Conservation (phyloP, 2,113 vertebrate genomes). For the Pseudonaja textilis region DNA sequence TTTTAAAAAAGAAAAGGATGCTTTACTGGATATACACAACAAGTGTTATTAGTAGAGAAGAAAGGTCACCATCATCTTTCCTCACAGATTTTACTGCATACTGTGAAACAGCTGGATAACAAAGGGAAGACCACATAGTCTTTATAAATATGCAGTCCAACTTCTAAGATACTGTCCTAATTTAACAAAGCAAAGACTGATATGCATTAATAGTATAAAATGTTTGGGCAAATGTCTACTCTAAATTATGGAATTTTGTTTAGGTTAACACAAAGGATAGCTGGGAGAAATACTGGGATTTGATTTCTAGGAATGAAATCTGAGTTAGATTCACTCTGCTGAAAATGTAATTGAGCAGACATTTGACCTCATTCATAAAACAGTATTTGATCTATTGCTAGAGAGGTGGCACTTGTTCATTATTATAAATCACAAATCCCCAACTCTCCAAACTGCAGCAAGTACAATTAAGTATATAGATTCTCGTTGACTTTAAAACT, state of each 20-base stretch:
- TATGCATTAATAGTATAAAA: neutral
- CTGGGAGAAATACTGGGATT: neutral
- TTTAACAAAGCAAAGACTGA: neutral
- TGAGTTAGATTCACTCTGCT: neutral
- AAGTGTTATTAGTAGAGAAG: neutral
- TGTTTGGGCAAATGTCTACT: neutral
- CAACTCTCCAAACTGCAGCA: neutral
- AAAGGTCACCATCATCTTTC: neutral
- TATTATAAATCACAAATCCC: neutral
- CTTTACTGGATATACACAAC: neutral
- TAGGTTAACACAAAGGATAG: neutral
- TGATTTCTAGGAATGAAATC: neutral
- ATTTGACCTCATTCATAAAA: neutral
- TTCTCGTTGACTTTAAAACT: neutral
- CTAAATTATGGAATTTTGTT: neutral
- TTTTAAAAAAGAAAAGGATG: neutral
- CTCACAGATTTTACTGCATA: neutral
- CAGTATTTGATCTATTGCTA: neutral
- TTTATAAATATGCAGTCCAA: neutral
- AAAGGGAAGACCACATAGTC: neutral
- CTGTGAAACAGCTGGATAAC: neutral
- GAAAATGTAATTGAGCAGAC: neutral
- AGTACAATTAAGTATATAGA: neutral
- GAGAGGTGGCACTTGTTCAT: neutral
- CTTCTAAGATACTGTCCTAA: neutral